Conservation (phyloP, 2,888 invertebrate genomes). For the Clepsis dumicolana region DNA sequence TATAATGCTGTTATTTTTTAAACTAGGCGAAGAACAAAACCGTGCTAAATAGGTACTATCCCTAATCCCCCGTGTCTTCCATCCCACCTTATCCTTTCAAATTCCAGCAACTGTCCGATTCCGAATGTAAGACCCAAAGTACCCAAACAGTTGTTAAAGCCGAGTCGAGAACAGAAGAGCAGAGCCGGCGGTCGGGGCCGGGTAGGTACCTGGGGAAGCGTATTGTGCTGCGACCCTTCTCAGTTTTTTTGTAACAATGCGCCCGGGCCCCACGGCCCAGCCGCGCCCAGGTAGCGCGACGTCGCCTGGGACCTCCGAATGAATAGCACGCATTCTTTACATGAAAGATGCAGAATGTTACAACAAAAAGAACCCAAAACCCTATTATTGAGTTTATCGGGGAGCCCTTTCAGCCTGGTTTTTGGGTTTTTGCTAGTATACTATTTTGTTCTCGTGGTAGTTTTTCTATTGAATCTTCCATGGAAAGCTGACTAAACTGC, state of each 20-base stretch:
- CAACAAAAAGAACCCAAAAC: conserved; percentile 50
- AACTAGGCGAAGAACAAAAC: background rate
- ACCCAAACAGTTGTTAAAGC: conserved; percentile 25
- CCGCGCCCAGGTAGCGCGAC: conserved; percentile 74
- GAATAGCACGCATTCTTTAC: conserved; percentile 62
- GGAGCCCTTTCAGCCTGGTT: conserved; percentile 24
- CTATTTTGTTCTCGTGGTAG: background rate
- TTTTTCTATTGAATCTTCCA: background rate
- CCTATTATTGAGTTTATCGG: conserved; percentile 44
- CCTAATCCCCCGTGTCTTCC: background rate
- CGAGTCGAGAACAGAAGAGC: conserved; percentile 19
- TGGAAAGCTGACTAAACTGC: conserved; percentile 6
- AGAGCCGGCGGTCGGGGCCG: conserved; percentile 13
- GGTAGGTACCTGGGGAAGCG: conserved; percentile 59
- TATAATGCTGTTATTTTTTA: background rate
- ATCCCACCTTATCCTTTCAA: background rate
- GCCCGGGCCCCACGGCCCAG: conserved; percentile 67
- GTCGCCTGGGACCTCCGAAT: conserved; percentile 59
- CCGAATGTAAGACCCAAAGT: conserved; percentile 1
- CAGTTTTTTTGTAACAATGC: conserved; percentile 79
- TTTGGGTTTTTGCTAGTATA: background rate
- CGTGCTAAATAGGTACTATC: too few relatives aligned
- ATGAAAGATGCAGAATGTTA: conserved; percentile 50
- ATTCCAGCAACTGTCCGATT: background rate
- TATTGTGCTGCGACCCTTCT: conserved; percentile 76